Evolutionary conservation across 2,113 vertebrate genomes (phyloP), one percentile per base, ranked within the genome.

Genomic region (Percina caprodes): DNA sequence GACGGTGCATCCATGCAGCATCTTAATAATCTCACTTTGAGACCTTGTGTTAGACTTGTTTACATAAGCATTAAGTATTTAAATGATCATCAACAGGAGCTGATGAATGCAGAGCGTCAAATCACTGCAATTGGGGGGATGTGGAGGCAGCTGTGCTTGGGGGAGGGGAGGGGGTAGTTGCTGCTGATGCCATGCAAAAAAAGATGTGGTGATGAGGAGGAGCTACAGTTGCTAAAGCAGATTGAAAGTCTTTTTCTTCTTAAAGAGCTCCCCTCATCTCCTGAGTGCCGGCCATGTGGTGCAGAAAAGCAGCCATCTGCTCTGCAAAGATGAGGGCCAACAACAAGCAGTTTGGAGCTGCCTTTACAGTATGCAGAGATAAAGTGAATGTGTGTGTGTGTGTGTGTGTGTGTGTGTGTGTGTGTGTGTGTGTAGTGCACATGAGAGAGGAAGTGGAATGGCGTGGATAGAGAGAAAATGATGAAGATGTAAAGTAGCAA

Each of bases 241-340:
- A 94, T 88, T 94, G 90, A 90, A 92, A 92, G 91, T 89, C 72
- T 91, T 94, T 92, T 92, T 90, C 89, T 88, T 87, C 88, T 89
- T 90, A 90, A 93, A 92, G 89, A 92, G 87, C 83, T 88, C 80
- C 71, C 74, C 79, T 85, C 86, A 74, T 90, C 88, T 91, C 76
- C 85, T 83, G 89, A 89, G 85, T 90, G 77, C 71, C 11, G 79
- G 89, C 90, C 88, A 91, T 92, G 93, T 91, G 91, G 88, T 71
- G 86, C 88, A 84, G 82, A 80, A 75, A 90, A 80, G 69, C 83
- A 79, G 72, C 93, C 94, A 95, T 95, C 93, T 94, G 93, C 90
- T 93, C 75, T 15, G 78, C 70, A 10, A 68, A 90, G 85, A 91
- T 67, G 87, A 89, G 81, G 83, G 86, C 91, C 89, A 89, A 86